Base-by-base conservation (phyloP, 2,797 vertebrate species). In the Cuculus canorus region DNA sequence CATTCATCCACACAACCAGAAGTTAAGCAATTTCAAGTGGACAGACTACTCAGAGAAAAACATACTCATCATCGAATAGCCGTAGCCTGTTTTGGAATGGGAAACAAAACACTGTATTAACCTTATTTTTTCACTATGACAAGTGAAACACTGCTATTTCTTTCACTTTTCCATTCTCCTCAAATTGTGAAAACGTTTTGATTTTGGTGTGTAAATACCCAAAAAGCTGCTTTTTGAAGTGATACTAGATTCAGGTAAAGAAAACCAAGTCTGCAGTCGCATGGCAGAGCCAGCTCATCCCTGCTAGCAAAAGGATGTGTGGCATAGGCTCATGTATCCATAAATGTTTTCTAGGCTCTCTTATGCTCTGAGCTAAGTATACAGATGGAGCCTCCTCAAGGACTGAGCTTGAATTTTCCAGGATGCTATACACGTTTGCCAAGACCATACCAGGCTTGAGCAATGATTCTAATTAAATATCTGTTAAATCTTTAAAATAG, bases 401-500 rank as follows among this genome's bases (percentile, higher is more conserved):
- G 6, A 83, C 39, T 5, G 35, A 18, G 35, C 25, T 57, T 72
- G 53, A 11, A 5, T 73, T 82, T 84, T 54, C 33, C 39, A 54
- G 47, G 14, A 52, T 82, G n/a, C 2, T n/a, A 17, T 17, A 41
- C 15, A 2, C 1, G 0, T 43, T 59, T 87, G 43, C 68, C 50
- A 65, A 76, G 76, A 76, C 54, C 9, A 11, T 8, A 5, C 12
- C 64, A 73, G 37, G 28, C 50, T 9, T 79, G 71, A 94, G n/a
- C 60, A 72, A 52, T 32, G 22, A 16, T 57, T 83, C 61, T 69
- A 78, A 63, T 86, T 64, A 82, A 64, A 32, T 71, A 47, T 11
- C 48, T 69, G 47, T 56, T 94, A 83, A 90, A 72, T 64, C 39
- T 83, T 83, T 76, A 65, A 61, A 78, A 54, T n/a, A 33, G 28